Percentiles rank a stretch among this genome's conserved stretches.
phyloP scores from a whole-genome alignment of 2,888 invertebrate species.

The Ectemnius lituratus region DNA sequence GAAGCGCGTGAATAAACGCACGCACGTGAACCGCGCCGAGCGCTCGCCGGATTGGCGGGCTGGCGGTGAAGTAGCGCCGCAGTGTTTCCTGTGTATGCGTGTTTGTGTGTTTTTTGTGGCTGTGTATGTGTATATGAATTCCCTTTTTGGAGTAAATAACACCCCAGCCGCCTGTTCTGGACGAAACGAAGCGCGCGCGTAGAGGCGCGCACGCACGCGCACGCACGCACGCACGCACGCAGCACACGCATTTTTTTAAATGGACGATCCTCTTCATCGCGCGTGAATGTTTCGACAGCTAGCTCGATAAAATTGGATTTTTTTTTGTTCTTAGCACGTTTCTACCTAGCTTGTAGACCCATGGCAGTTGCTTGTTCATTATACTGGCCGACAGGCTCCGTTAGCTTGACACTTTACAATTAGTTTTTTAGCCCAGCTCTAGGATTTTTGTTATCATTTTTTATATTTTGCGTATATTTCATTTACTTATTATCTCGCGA shows the following conservation, averaged over 20 bases:
- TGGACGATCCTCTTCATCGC: conserved; percentile 61
- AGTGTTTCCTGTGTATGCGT: too few relatives aligned
- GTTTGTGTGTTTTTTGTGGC: not conserved
- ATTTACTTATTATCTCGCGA: conserved; percentile 62
- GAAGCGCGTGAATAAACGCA: conserved; percentile 13
- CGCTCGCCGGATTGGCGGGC: not conserved
- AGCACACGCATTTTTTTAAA: conserved; percentile 50
- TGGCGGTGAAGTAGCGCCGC: too few relatives aligned
- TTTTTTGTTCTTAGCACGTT: conserved; percentile 67
- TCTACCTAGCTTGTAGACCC: conserved; percentile 71
- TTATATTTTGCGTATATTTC: conserved; percentile 45
- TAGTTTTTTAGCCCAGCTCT: conserved; percentile 52
- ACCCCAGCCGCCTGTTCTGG: conserved; percentile 1
- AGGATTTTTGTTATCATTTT: conserved; percentile 50
- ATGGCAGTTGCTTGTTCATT: conserved; percentile 76
- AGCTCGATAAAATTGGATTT: conserved; percentile 72
- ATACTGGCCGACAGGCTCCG: conserved; percentile 72
- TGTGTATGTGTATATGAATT: not conserved
- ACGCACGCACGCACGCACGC: conserved; percentile 32
- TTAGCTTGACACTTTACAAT: conserved; percentile 60
- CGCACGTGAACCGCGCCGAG: conserved; percentile 23
- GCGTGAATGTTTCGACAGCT: conserved; percentile 66
- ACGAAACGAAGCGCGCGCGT: conserved; percentile 9
- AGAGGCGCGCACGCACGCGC: conserved; percentile 11
- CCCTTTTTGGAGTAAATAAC: not conserved